These are phyloP conservation scores for Hippoglossus stenolepis DNA, from an alignment of 2,113 vertebrate genomes.

Conservation along the genomic window DNA sequence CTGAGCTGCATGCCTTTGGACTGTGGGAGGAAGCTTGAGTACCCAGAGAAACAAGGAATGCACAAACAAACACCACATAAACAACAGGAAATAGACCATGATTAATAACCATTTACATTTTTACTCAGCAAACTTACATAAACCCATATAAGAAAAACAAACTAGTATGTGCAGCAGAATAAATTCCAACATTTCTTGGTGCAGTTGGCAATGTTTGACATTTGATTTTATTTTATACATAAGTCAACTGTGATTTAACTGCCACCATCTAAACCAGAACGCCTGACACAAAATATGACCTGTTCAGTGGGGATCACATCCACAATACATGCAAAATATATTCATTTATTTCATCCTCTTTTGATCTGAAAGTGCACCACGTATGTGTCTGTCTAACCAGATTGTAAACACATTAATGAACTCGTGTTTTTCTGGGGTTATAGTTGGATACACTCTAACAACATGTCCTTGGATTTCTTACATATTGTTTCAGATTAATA, in stretches of 20 bases:
- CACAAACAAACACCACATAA: no score
- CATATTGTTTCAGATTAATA: slow-evolving; percentile 46
- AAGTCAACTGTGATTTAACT: background rate
- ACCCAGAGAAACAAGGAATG: no score
- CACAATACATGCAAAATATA: background rate
- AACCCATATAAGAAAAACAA: no score
- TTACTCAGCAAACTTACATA: no score
- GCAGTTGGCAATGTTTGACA: background rate
- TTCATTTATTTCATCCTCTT: slow-evolving; percentile 12
- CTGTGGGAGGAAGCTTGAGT: no score
- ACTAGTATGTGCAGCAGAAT: no score
- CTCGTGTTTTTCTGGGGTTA: slow-evolving; percentile 16
- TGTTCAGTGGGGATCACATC: background rate
- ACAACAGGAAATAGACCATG: no score
- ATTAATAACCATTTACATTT: no score
- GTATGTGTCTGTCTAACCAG: background rate
- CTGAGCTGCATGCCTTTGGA: no score
- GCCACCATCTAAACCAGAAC: background rate
- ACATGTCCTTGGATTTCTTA: slow-evolving; percentile 18
- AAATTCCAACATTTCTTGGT: no score
- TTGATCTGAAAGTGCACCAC: slow-evolving; percentile 9
- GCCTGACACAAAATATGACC: background rate
- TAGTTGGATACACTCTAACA: slow-evolving; percentile 26
- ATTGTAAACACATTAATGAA: slow-evolving; percentile 31
- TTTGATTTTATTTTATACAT: background rate